Conservation (phyloP, 2,113 vertebrate species). For the Piaya cayana region DNA sequence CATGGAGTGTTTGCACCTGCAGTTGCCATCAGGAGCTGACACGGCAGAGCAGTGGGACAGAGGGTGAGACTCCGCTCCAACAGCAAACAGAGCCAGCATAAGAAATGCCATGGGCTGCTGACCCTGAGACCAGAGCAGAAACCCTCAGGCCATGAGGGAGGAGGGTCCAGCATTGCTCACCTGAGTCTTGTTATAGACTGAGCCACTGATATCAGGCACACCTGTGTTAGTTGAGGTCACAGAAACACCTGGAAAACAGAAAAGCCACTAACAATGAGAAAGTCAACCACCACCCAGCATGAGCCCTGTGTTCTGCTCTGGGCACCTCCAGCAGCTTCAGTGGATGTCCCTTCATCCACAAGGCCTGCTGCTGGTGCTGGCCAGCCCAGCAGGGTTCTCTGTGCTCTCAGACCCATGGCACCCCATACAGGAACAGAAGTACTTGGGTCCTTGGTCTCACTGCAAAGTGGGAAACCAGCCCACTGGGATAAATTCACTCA, state of each 20-base stretch:
- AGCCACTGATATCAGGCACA: constrained; percentile 90
- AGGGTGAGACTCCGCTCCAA: not conserved
- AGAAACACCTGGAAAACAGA: constrained; percentile 82
- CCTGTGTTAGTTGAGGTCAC: constrained; percentile 87
- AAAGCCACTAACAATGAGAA: not conserved
- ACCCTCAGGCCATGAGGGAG: not conserved
- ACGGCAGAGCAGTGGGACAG: not conserved
- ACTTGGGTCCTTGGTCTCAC: not conserved
- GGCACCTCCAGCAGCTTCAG: not conserved
- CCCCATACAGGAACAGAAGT: not conserved
- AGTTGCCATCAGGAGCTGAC: not conserved
- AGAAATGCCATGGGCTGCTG: not conserved
- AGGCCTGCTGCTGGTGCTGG: not conserved
- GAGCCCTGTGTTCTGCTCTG: not conserved
- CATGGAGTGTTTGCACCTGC: not conserved
- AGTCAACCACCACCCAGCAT: not conserved
- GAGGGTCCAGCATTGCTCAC: constrained; percentile 64
- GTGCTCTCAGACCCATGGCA: not conserved
- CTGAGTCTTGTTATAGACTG: constrained; percentile 95
- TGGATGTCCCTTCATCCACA: not conserved
- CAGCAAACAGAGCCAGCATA: not conserved
- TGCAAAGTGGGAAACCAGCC: not conserved
- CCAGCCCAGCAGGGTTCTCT: fast-evolving
- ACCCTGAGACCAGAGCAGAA: not conserved
- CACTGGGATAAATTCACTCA: not conserved